A percentile compares a stretch with the other conserved stretches of the same genome.
phyloP scores from a whole-genome alignment of 2,888 invertebrate genomes.

The Philereme transversata region DNA sequence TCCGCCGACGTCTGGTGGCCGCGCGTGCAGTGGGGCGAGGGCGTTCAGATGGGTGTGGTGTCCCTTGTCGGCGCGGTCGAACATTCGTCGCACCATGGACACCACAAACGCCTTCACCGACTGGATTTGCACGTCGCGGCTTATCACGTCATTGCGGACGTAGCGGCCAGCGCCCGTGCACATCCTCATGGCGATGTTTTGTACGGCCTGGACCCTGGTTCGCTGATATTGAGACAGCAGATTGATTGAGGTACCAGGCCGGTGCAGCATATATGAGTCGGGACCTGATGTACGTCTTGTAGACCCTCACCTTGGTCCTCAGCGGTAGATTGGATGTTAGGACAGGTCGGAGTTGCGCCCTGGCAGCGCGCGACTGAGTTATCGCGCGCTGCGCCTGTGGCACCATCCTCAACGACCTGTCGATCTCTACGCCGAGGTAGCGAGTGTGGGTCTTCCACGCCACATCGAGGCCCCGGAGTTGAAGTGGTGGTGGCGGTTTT shows the following conservation, averaged over 20 bases:
- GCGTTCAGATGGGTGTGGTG: constrained; percentile 2
- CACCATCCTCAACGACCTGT: constrained; percentile 20
- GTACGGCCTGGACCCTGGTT: neutral
- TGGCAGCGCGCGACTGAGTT: constrained; percentile 10
- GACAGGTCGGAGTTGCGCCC: constrained; percentile 28
- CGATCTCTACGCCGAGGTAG: constrained; percentile 34
- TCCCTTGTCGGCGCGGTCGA: constrained; percentile 2
- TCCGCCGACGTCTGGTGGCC: constrained; percentile 1
- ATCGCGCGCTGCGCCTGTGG: constrained; percentile 25
- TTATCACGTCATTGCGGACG: constrained; percentile 14
- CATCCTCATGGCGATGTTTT: neutral
- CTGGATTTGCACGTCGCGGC: constrained; percentile 11
- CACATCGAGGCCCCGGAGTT: constrained; percentile 18
- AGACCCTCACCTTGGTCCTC: constrained; percentile 30
- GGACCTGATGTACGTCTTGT: constrained; percentile 33
- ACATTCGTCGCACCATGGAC: neutral
- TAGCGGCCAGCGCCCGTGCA: constrained; percentile 5
- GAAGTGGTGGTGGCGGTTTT: neutral
- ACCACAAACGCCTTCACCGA: constrained; percentile 10
- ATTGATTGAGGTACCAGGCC: constrained; percentile 25
- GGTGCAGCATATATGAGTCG: constrained; percentile 19
- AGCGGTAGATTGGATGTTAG: constrained; percentile 13
- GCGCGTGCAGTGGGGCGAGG: constrained; percentile 9
- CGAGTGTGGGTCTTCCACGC: constrained; percentile 18
- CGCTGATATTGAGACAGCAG: neutral